Evolutionary conservation across 2,113 vertebrate genomes (phyloP), one percentile per base, ranked within the genome.

Genomic region (Antennarius striatus): DNA sequence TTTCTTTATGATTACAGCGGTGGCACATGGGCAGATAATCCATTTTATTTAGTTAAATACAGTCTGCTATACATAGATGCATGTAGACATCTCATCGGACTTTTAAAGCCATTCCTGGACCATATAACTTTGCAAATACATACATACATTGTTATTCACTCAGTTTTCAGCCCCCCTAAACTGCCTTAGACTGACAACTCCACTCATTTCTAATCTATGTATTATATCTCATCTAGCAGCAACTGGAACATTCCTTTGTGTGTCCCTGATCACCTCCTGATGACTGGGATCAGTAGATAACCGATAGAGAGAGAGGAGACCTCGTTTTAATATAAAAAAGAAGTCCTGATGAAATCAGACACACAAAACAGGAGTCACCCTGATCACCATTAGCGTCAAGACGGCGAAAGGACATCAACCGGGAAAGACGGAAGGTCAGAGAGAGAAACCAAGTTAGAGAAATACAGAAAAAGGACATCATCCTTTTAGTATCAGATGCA

Each of bases 1-100:
- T 74, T 68, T 81, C 77, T 74, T 71, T 63, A 57, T 84, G 62
- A 87, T 84, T 84, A 77, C 55, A 70, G 59, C 68, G n/a, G 61
- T 52, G 82, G 73, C 82, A 85, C 63, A 80, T 84, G 85, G 80
- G 71, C 66, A 83, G 77, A 81, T 79, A 17, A 76, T 81, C 77
- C 43, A 29, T 69, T 76, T 80, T 73, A 43, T 67, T 11, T 56
- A 32, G 57, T 63, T 22, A 29, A 67, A 53, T 61, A 16, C 52
- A 67, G 2, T 42, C 45, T 17, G 45, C 40, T 12, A 15, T 15
- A 2, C 14, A 39, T 5, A 32, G 5, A 45, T 17, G 15, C 30
- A 28, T 15, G 4, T 17, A 56, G 49, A 40, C n/a, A 45, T 48
- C 42, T 47, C 5, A 28, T 28, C 51, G 22, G 5, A 47, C 42